phyloP scores from a whole-genome alignment of 2,113 vertebrate genomes.

The Copsychus sechellarum region DNA sequence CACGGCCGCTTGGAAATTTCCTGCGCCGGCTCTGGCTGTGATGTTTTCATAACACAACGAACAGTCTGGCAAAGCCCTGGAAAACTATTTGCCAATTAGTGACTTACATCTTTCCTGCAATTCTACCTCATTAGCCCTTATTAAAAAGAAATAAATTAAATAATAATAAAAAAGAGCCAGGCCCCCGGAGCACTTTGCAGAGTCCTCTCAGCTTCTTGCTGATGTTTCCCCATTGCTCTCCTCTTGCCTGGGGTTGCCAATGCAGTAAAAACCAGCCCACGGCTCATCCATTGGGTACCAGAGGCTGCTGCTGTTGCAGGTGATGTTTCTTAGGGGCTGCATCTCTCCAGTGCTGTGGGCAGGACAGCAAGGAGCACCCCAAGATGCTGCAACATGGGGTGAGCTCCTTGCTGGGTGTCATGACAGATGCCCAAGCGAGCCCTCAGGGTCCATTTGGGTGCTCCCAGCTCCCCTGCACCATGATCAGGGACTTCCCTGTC shows the following conservation, averaged over 20 bases:
- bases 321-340: not conserved
- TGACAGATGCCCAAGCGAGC: accelerated
- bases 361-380: not conserved
- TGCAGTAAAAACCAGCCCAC: accelerated
- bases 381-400: accelerated
- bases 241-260: accelerated
- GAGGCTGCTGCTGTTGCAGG: not conserved
- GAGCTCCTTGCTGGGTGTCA: too few species aligned
- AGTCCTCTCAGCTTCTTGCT: not conserved
- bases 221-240: not conserved
- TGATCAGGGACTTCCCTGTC: not conserved
- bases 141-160: not conserved
- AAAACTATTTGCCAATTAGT: conserved; percentile 41
- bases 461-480: not conserved
- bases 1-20: conserved; percentile 59
- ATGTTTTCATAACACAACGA: conserved; percentile 54
- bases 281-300: not conserved
- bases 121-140: conserved; percentile 3
- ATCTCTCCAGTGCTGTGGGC: not conserved
- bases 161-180: not conserved
- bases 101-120: conserved; percentile 50
- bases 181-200: not conserved
- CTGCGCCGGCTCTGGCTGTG: not conserved
- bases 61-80: conserved; percentile 30
- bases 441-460: not conserved